Evolutionary conservation across 2,113 vertebrate genomes (phyloP), one percentile per base, ranked within the genome.

Genomic region (Phyllostomus discolor): DNA sequence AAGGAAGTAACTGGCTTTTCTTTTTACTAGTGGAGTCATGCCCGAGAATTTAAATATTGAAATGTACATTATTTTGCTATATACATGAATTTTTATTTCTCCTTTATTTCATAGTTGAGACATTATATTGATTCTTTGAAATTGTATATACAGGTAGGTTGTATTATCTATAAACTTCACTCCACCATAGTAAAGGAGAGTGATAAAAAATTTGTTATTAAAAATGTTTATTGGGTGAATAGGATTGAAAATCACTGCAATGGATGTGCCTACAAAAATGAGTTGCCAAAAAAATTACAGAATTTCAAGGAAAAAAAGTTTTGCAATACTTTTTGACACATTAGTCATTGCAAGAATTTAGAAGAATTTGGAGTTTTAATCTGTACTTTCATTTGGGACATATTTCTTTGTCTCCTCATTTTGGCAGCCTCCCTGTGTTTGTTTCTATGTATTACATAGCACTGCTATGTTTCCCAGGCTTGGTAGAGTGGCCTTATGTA

Each of bases 111-210:
- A 88, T 54, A 83, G 8, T 15, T 97, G 67, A 82, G 26, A 8
- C 41, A 90, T 50, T 76, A 17, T 72, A 88, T 89, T 93, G 33
- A 35, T 84, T 94, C 38, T 88, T 88, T 92, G 54, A 92, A 91
- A 86, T 62, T 48, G 3, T 79, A 19, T 48, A 86, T 79, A 28
- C 62, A 73, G 48, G 43, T 81, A 78, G 14, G 20, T 67, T 83
- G 31, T 64, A 59, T 83, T 92, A 70, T 52, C 70, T 92, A 33
- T 87, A 43, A 81, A 78, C 89, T 95, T 95, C 4, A 82, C 43
- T 91, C 33, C 17, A 24, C 62, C n/a, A 10, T 67, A 48, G 19
- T 76, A 91, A 72, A 89, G 67, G 38, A 81, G 11, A 31, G 48
- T 67, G 59, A 72, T 62, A 78, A 89, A 93, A 46, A 15, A 26